phyloP scores from a whole-genome alignment of 2,888 invertebrate species.

The Mycogona germanica region DNA sequence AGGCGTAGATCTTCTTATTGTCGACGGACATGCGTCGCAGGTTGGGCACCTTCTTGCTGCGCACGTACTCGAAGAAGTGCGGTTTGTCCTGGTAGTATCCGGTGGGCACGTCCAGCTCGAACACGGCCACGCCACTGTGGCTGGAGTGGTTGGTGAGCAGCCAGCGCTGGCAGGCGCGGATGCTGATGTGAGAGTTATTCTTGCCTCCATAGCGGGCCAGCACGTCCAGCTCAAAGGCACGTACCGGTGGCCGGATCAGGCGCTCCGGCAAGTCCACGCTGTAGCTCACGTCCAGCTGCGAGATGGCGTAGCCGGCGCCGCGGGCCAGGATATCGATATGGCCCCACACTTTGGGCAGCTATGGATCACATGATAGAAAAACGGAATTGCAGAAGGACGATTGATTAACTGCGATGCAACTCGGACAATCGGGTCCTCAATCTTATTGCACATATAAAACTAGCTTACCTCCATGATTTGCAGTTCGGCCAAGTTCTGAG shows the following conservation, averaged over 20 bases:
- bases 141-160: conserved; percentile 59
- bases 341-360: conserved; percentile 33
- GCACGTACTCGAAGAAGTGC: conserved; percentile 69
- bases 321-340: conserved; percentile 33
- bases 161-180: conserved; percentile 44
- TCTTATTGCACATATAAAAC: not conserved
- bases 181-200: conserved; percentile 34
- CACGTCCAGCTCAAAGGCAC: conserved; percentile 31
- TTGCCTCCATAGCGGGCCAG: conserved; percentile 28
- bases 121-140: conserved; percentile 74
- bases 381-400: not conserved
- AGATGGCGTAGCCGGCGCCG: conserved; percentile 37
- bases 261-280: conserved; percentile 28
- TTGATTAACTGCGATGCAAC: no score
- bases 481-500: conserved; percentile 30
- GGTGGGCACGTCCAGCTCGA: conserved; percentile 76
- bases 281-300: conserved; percentile 34
- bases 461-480: conserved; percentile 23
- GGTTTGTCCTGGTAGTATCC: conserved; percentile 88
- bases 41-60: conserved; percentile 59
- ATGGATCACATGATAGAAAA: no score
- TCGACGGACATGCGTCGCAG: conserved; percentile 72
- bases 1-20: conserved; percentile 74
- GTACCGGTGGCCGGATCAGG: conserved; percentile 25
- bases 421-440: no score